These are phyloP conservation scores for Drosophila niveifrons DNA, from an alignment of 2,888 invertebrate species.

Conservation along the genomic window DNA sequence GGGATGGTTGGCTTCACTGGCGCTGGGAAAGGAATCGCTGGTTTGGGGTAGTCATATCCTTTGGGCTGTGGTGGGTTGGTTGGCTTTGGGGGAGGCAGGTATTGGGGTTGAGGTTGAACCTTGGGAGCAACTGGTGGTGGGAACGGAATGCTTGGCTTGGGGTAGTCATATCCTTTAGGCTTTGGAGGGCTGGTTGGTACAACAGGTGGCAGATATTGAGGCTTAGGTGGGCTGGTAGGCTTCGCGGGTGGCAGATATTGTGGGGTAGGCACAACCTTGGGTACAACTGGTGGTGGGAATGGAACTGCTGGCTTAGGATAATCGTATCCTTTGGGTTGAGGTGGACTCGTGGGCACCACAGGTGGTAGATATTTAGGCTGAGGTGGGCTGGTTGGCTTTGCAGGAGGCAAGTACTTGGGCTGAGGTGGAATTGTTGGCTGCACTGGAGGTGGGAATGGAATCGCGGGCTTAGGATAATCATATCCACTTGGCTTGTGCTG, in stretches of 20 bases:
- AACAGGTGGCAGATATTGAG: conserved; percentile 33
- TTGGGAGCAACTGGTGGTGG: conserved; percentile 54
- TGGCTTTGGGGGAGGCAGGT: conserved; percentile 58
- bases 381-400: conserved; percentile 18
- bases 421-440: conserved; percentile 40
- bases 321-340: conserved; percentile 60
- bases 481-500: conserved; percentile 60
- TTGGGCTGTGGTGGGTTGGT: conserved; percentile 45
- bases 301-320: conserved; percentile 68
- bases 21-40: conserved; percentile 55
- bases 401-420: conserved; percentile 30
- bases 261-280: conserved; percentile 29
- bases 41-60: conserved; percentile 71
- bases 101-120: conserved; percentile 38
- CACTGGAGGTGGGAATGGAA: conserved; percentile 60
- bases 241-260: conserved; percentile 38
- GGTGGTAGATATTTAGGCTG: conserved; percentile 20
- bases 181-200: conserved; percentile 53
- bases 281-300: conserved; percentile 46
- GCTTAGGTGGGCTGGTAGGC: conserved; percentile 36
- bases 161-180: conserved; percentile 66
- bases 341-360: conserved; percentile 32
- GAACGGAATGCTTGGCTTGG: conserved; percentile 58
- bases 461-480: conserved; percentile 62
- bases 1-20: conserved; percentile 48